Conservation (phyloP, 2,888 invertebrate species). For the Pantelozetes paolii region DNA sequence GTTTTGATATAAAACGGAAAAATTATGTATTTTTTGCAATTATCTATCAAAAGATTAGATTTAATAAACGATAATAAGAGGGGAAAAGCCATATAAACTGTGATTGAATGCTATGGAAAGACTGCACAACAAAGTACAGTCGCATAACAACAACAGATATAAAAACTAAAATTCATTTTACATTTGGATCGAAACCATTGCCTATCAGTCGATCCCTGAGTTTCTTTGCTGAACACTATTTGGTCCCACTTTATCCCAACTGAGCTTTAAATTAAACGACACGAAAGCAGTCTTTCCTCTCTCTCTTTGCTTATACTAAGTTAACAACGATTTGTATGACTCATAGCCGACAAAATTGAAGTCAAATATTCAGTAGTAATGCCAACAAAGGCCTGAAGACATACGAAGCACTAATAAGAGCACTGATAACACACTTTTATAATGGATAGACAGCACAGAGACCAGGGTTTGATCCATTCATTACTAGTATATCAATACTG, state of each 20-base stretch:
- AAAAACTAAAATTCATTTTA: not conserved
- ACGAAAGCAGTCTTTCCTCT: not conserved
- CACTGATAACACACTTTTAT: not conserved
- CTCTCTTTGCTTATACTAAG: too few species aligned
- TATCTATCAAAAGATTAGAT: too few species aligned
- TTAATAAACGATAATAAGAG: too few species aligned
- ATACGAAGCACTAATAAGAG: slow-evolving; percentile 2
- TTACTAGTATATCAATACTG: not conserved
- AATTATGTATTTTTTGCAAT: too few species aligned
- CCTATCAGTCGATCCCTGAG: not conserved
- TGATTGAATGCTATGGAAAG: too few species aligned
- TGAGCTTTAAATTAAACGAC: slow-evolving; percentile 22
- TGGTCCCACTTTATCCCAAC: not conserved
- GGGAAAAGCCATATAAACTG: too few species aligned
- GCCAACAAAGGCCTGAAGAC: slow-evolving; percentile 1
- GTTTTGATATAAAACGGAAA: too few species aligned
- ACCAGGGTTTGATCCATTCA: not conserved
- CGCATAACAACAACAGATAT: not conserved
- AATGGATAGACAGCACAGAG: not conserved
- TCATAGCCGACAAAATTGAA: not conserved
- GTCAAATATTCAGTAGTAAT: not conserved
- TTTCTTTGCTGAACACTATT: not conserved
- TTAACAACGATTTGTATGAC: not conserved
- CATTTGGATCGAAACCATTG: not conserved
- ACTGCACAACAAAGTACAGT: not conserved